phyloP scores from a whole-genome alignment of 1,140 invertebrate species.

The Thaumatotibia leucotreta region DNA sequence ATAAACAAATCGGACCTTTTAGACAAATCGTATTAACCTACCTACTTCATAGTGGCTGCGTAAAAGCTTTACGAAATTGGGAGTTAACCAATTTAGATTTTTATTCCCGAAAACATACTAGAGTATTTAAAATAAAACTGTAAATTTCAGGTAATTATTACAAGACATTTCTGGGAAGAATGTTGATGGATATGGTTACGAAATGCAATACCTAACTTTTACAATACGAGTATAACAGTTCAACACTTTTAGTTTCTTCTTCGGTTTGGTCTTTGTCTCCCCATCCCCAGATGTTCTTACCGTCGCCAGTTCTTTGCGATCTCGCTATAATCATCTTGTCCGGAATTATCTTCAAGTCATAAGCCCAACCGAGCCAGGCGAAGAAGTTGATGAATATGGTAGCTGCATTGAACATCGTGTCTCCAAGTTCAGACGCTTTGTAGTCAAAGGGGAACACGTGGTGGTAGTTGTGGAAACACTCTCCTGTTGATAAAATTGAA shows the following conservation, averaged over 20 bases:
- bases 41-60: not conserved
- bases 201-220: not conserved
- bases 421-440: conserved; percentile 79
- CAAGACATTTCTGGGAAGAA: too few species aligned
- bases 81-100: not conserved
- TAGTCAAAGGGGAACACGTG: conserved; percentile 88
- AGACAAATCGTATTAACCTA: not conserved
- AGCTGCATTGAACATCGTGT: conserved; percentile 63
- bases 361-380: conserved; percentile 73
- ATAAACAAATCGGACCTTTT: not conserved
- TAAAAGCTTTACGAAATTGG: not conserved
- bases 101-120: not conserved
- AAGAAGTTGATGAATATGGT: conserved; percentile 74
- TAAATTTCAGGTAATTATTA: not conserved
- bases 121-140: not conserved
- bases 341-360: conserved; percentile 70
- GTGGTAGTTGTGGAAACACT: conserved; percentile 83
- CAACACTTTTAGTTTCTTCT: conserved; percentile 18
- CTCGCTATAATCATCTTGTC: conserved; percentile 57
- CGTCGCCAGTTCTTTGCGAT: conserved; percentile 77
- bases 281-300: conserved; percentile 33
- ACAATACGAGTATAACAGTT: conserved; percentile 3
- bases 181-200: not conserved
- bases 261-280: conserved; percentile 17
- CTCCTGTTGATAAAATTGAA: conserved; percentile 16